Percentiles rank a stretch among this genome's conserved stretches.
These are phyloP conservation scores for Patella pellucida DNA, from an alignment of 2,888 invertebrate genomes.

Conservation along the genomic window DNA sequence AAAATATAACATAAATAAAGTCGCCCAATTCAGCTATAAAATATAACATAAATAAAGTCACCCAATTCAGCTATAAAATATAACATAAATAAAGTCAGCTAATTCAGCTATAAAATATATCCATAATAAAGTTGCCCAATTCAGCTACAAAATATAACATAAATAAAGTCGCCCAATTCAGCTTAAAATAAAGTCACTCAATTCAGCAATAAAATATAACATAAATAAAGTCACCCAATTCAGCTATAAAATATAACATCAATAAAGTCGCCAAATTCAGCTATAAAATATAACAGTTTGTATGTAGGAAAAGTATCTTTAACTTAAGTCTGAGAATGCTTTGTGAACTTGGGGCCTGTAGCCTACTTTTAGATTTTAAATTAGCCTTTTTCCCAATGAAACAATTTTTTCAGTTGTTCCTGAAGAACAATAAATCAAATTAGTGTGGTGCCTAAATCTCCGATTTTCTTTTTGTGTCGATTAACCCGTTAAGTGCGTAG, in stretches of 20 bases:
- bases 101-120: conserved; percentile 83
- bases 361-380: too few species aligned
- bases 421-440: too few species aligned
- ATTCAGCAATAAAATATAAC: conserved; percentile 81
- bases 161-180: conserved; percentile 95
- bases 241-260: conserved; percentile 79
- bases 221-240: conserved; percentile 94
- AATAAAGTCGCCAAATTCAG: conserved; percentile 96
- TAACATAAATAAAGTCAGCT: too few species aligned
- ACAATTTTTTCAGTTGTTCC: too few species aligned
- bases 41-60: conserved; percentile 80
- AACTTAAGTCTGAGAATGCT: too few species aligned
- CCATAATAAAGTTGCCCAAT: too few species aligned
- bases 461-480: too few species aligned
- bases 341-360: too few species aligned
- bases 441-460: too few species aligned
- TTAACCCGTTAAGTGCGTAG: too few species aligned
- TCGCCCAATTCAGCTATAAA: conserved; percentile 92
- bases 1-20: conserved; percentile 74
- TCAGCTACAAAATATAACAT: conserved; percentile 81
- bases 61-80: conserved; percentile 88
- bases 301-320: too few species aligned
- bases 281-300: conserved; percentile 74
- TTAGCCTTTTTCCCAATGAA: too few species aligned
- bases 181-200: conserved; percentile 90